Base-by-base conservation (phyloP, 2,888 invertebrate species). In the Drosophila aldrichi region DNA sequence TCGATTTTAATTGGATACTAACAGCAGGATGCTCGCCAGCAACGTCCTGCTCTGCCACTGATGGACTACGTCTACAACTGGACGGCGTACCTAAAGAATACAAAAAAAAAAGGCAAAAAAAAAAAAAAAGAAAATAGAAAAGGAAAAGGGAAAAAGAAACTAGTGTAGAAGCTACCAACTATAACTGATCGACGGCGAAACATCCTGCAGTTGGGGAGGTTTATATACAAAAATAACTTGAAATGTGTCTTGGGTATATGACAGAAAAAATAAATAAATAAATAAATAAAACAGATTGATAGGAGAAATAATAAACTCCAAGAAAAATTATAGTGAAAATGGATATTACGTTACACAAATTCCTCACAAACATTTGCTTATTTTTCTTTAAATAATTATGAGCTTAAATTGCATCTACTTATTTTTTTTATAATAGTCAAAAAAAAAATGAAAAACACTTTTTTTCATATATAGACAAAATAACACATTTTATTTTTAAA, bases 1-100 rank as follows among this genome's bases (percentile, higher is more conserved):
- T 92, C 90, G 91, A 91, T 92, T 92, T 92, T 92, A 92, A 92
- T 92, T 92, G 92, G 92, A 92, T 92, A 89, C 91, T 89, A 92
- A 92, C 92, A 92, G 92, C 91, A 91, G 92, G 92, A 89, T 81
- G 89, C 91, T 79, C 63, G 66, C 59, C 69, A 68, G 52, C 75
- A 41, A 56, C 76, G 75, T 77, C 71, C 77, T 79, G 52, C 36
- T 76, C 72, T 78, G 75, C 74, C 62, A 60, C 64, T 78, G 79
- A 81, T 78, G 79, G 69, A 71, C 82, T 59, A 74, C 66, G 55
- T 73, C 70, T 68, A 59, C 65, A 38, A 70, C 66, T 79, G 56
- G 72, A 44, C 68, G 61, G 68, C 67, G 67, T 62, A 69, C 68
- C 82, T 62, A 61, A n/a, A 57, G 68, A 70, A 72, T 59, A 41